Evolutionary conservation across 1,140 invertebrate genomes (phyloP).

Genomic region (Radopholus similis): DNA sequence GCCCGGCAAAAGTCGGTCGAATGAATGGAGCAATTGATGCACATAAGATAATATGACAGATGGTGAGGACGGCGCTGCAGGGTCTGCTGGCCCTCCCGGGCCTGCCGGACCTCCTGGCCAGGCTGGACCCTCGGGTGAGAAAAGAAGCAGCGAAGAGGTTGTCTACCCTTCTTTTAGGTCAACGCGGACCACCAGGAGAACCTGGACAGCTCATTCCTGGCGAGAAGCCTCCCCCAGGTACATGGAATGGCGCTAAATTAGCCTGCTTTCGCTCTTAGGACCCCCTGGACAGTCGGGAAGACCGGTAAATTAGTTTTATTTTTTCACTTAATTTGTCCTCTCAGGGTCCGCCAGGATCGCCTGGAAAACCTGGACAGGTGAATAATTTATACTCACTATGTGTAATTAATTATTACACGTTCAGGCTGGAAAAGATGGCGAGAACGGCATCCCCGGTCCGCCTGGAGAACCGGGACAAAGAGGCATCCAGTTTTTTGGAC

Average conservation of each 20-base stretch:
- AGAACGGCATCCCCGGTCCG: slow-evolving; percentile 35
- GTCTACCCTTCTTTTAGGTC: slow-evolving; percentile 22
- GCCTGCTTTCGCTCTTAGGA: slow-evolving; percentile 2
- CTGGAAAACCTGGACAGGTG: slow-evolving; percentile 33
- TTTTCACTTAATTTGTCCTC: background rate
- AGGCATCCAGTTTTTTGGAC: no score
- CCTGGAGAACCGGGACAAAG: slow-evolving; percentile 48
- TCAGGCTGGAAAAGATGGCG: slow-evolving; percentile 45
- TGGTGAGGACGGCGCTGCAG: slow-evolving; percentile 50
- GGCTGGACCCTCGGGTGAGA: slow-evolving; percentile 38
- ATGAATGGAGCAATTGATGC: background rate
- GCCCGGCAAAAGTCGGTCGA: slow-evolving; percentile 46
- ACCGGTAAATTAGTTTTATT: slow-evolving; percentile 13
- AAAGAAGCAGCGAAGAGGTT: background rate
- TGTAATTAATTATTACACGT: background rate
- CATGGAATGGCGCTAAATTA: background rate
- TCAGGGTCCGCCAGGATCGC: slow-evolving; percentile 39
- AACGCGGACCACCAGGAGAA: slow-evolving; percentile 53
- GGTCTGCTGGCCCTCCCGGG: slow-evolving; percentile 42
- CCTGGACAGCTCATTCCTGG: slow-evolving; percentile 55
- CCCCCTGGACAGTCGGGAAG: slow-evolving; percentile 36
- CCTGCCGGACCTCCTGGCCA: slow-evolving; percentile 52
- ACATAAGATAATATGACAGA: slow-evolving; percentile 27
- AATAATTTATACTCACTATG: background rate
- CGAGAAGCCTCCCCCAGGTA: slow-evolving; percentile 44